Conservation (phyloP, 2,113 vertebrate species). For the Scytalopus superciliaris region DNA sequence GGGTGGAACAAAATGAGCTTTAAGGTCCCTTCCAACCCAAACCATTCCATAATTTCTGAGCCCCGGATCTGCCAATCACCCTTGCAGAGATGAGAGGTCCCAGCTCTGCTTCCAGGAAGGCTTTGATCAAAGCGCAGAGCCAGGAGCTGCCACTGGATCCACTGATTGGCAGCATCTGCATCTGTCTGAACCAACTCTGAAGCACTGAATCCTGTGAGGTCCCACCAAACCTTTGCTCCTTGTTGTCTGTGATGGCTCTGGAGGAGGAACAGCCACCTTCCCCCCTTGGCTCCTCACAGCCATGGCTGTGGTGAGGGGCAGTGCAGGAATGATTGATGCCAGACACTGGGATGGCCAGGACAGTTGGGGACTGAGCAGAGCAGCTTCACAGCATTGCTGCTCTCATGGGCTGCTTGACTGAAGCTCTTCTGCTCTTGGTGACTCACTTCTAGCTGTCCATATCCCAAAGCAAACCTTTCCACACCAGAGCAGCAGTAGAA, state of each 20-base stretch:
- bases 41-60: not conserved
- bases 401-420: fast-evolving
- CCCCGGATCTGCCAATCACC: not conserved
- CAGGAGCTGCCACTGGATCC: not conserved
- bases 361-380: fast-evolving
- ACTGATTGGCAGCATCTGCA: fast-evolving
- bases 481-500: fast-evolving
- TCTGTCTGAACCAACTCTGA: fast-evolving
- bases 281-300: not conserved
- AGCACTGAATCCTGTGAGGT: not conserved
- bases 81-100: not conserved
- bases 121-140: not conserved
- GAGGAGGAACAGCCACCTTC: not conserved
- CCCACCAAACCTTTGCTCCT: not conserved
- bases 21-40: not conserved
- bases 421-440: not conserved
- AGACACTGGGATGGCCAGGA: fast-evolving
- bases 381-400: fast-evolving
- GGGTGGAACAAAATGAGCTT: fast-evolving
- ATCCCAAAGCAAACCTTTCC: not conserved
- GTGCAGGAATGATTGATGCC: not conserved
- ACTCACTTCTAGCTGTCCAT: not conserved
- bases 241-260: fast-evolving
- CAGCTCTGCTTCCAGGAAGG: not conserved
- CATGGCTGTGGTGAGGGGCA: fast-evolving